Evolutionary conservation across 2,888 invertebrate species (phyloP).

Genomic region (Nowickia ferox): DNA sequence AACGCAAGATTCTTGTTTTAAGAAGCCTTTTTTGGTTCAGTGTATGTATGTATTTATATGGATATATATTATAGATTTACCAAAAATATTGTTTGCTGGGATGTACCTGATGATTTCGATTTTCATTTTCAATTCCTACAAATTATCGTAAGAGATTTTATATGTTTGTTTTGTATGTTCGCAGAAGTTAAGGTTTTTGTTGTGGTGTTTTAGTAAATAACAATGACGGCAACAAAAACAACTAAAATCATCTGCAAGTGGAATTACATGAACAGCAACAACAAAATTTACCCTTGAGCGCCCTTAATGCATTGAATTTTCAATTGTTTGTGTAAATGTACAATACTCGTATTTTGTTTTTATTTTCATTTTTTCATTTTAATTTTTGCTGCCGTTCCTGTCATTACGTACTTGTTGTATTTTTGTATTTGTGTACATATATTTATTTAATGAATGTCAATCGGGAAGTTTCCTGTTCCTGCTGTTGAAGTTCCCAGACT

Average conservation of each 20-base stretch:
- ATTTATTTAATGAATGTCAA: slow-evolving; percentile 67
- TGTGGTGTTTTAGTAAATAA: slow-evolving; percentile 36
- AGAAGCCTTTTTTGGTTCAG: no score
- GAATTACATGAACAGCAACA: slow-evolving; percentile 61
- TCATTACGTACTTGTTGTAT: slow-evolving; percentile 12
- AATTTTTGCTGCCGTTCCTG: slow-evolving; percentile 2
- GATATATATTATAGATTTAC: no score
- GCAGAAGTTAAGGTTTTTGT: slow-evolving; percentile 20
- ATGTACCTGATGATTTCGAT: slow-evolving; percentile 45
- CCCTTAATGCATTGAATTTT: slow-evolving; percentile 67
- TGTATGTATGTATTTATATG: no score
- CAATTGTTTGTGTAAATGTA: slow-evolving; percentile 63
- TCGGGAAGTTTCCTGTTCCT: slow-evolving; percentile 54
- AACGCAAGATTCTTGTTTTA: no score
- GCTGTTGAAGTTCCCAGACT: slow-evolving; percentile 13
- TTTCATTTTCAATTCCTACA: slow-evolving; percentile 43
- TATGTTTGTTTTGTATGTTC: slow-evolving; percentile 1
- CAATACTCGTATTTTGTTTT: slow-evolving; percentile 33
- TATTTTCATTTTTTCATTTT: slow-evolving; percentile 3
- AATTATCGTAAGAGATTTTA: slow-evolving; percentile 55
- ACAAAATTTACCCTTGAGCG: slow-evolving; percentile 65
- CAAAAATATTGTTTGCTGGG: slow-evolving; percentile 23
- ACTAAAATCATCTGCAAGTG: slow-evolving; percentile 63
- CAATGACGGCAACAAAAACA: slow-evolving; percentile 39
- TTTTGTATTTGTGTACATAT: slow-evolving; percentile 27